A percentile compares a stretch with the other conserved stretches of the same genome.
phyloP scores from a whole-genome alignment of 2,797 vertebrate species.

The Sebastes hopkinsi region DNA sequence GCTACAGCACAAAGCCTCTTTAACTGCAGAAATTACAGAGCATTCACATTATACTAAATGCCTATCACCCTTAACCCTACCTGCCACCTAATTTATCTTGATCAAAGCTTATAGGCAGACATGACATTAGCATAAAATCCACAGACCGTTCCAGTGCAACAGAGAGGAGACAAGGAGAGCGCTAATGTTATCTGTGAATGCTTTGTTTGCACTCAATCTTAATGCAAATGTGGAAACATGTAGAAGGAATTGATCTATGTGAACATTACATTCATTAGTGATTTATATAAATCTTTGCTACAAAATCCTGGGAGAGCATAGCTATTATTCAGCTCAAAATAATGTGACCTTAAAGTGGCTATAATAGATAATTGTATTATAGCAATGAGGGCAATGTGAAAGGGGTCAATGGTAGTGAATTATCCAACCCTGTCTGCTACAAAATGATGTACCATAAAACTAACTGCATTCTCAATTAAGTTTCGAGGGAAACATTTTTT shows the following conservation, averaged over 20 bases:
- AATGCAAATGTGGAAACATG: neutral
- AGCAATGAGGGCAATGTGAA: neutral
- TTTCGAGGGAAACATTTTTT: neutral
- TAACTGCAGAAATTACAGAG: neutral
- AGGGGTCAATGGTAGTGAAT: neutral
- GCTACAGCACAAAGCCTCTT: neutral
- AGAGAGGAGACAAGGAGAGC: neutral
- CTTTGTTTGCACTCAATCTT: constrained; percentile 1
- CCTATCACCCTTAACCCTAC: neutral
- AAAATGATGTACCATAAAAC: neutral
- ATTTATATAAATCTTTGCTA: neutral
- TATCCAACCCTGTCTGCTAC: neutral
- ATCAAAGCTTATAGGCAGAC: constrained; percentile 15
- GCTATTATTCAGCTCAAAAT: neutral
- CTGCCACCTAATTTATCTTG: constrained; percentile 10
- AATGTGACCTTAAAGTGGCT: neutral
- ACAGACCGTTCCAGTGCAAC: neutral
- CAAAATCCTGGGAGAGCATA: neutral
- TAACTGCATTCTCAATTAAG: neutral
- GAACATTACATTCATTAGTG: neutral
- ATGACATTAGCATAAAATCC: constrained; percentile 13
- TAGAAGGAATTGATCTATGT: neutral
- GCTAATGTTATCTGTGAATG: neutral
- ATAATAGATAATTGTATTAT: neutral
- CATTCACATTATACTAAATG: neutral